Conservation (phyloP, 2,113 vertebrate species). For the Oreochromis niloticus region DNA sequence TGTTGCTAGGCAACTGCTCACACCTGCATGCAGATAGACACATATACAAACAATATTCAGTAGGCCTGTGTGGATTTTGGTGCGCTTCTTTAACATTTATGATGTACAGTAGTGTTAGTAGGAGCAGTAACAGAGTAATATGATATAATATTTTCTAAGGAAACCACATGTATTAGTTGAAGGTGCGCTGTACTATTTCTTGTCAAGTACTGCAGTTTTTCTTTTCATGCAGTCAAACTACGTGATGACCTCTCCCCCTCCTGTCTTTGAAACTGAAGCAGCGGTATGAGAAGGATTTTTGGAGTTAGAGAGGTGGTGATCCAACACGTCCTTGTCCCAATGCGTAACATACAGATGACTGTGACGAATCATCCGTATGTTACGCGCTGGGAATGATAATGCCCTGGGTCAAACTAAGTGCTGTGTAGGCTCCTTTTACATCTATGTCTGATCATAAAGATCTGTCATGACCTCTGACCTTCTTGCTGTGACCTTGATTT, state of each 20-base stretch:
- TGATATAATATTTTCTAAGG: background rate
- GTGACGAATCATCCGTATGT: background rate
- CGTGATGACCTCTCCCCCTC: background rate
- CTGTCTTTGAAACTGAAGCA: slow-evolving; percentile 8
- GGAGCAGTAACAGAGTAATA: background rate
- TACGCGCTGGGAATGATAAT: background rate
- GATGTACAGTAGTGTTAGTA: background rate
- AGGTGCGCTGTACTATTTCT: background rate
- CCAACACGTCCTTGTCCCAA: background rate
- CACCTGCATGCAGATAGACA: background rate
- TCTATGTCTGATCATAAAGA: background rate
- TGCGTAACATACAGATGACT: background rate
- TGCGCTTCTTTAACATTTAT: background rate
- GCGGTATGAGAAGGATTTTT: slow-evolving; percentile 52
- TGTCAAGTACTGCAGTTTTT: background rate
- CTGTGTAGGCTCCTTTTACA: background rate
- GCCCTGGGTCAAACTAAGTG: slow-evolving; percentile 15
- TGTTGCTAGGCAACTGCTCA: slow-evolving; percentile 41
- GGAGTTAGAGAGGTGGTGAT: slow-evolving; percentile 27
- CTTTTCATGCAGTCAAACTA: background rate
- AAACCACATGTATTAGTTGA: background rate
- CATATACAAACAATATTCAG: background rate
- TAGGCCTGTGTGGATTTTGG: background rate
- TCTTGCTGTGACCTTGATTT: background rate
- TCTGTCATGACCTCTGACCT: slow-evolving; percentile 11